Evolutionary conservation across 1,140 invertebrate species (phyloP).

Genomic region (Drosophila pectinifera): DNA sequence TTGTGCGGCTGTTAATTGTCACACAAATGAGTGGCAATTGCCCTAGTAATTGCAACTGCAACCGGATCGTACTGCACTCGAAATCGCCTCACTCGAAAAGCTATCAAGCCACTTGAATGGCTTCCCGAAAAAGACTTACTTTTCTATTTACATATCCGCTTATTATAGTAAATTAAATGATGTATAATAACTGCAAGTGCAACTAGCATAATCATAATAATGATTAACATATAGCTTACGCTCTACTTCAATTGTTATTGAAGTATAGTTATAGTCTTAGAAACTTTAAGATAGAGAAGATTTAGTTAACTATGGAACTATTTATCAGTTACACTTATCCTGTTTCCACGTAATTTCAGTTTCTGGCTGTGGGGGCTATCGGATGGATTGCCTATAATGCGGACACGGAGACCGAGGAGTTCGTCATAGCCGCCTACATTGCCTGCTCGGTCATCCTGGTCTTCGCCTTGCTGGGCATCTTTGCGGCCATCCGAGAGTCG

Average conservation of each 20-base stretch:
- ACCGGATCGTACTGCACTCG: constrained; percentile 18
- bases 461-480: constrained; percentile 69
- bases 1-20: constrained; percentile 47
- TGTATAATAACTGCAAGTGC: too few species aligned
- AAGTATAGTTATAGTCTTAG: too few species aligned
- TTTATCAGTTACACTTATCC: constrained; percentile 6
- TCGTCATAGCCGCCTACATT: constrained; percentile 65
- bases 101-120: background rate
- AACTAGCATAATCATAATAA: too few species aligned
- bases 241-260: too few species aligned
- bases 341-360: constrained; percentile 45
- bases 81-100: constrained; percentile 1
- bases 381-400: constrained; percentile 70
- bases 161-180: too few species aligned
- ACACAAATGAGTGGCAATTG: constrained; percentile 59
- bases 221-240: too few species aligned
- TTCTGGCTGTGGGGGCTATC: constrained; percentile 67
- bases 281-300: too few species aligned
- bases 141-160: too few species aligned
- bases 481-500: constrained; percentile 71
- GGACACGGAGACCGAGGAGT: constrained; percentile 61
- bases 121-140: background rate
- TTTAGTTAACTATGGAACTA: background rate
- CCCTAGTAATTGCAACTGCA: constrained; percentile 42
- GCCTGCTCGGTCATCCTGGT: constrained; percentile 59